Conservation (phyloP, 2,797 vertebrate species). For the Macrochelys suwanniensis region DNA sequence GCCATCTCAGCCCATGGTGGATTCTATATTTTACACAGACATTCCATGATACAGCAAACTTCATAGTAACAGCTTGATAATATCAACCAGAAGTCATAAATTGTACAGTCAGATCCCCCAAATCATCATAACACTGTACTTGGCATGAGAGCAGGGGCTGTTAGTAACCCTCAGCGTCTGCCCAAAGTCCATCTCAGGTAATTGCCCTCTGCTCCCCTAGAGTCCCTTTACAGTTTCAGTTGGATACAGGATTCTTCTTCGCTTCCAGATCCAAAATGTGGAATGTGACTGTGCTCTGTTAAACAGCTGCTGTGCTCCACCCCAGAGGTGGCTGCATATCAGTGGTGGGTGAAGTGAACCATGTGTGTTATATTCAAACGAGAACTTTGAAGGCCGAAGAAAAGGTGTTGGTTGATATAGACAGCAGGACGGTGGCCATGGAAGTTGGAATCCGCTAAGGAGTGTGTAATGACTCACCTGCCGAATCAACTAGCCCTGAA, state of each 20-base stretch:
- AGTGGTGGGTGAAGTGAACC: not conserved
- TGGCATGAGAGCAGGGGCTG: not conserved
- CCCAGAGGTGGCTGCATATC: not conserved
- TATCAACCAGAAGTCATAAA: not conserved
- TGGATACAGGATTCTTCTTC: not conserved
- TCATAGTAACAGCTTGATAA: not conserved
- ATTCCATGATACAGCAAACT: not conserved
- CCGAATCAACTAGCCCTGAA: too few relatives aligned
- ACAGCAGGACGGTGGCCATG: too few relatives aligned
- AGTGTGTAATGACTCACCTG: too few relatives aligned
- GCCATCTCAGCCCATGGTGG: not conserved
- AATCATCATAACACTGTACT: not conserved
- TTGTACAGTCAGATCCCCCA: not conserved
- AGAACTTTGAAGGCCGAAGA: too few relatives aligned
- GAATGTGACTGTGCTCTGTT: not conserved
- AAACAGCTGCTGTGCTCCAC: not conserved
- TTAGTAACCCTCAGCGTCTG: not conserved
- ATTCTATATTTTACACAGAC: not conserved
- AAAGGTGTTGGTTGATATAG: too few relatives aligned
- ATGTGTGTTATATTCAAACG: too few relatives aligned
- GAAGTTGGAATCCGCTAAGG: too few relatives aligned
- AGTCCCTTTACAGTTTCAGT: not conserved
- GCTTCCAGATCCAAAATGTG: not conserved
- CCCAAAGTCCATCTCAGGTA: fast-evolving
- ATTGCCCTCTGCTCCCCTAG: not conserved